A percentile compares a stretch with the other conserved stretches of the same genome.
phyloP scores from a whole-genome alignment of 64 coral and sea anemone species.

The Montipora efflorescens region DNA sequence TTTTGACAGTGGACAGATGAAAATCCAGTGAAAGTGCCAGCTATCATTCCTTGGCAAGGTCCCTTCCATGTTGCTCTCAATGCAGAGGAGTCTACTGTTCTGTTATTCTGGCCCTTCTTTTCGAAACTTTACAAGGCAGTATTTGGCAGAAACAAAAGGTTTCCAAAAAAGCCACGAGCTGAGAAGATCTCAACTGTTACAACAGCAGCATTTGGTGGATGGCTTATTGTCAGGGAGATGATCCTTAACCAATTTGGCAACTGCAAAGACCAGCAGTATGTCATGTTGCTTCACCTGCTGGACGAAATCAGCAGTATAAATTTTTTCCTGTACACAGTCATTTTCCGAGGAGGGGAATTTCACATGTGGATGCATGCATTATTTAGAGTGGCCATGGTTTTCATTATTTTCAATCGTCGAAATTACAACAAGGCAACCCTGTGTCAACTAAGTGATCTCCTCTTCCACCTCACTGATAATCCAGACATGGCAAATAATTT shows the following conservation, averaged over 20 bases:
- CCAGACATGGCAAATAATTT: neutral
- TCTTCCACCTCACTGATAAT: constrained; percentile 38
- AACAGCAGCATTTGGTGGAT: constrained; percentile 61
- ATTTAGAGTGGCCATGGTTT: constrained; percentile 5
- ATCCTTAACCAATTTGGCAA: constrained; percentile 50
- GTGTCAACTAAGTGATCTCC: constrained; percentile 47
- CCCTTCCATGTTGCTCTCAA: constrained; percentile 51
- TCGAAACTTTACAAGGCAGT: constrained; percentile 27
- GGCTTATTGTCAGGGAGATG: constrained; percentile 56
- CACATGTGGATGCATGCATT: too few relatives aligned
- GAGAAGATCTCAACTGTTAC: constrained; percentile 32
- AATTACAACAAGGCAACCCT: constrained; percentile 70
- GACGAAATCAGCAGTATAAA: too few relatives aligned
- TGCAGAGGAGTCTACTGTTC: constrained; percentile 20
- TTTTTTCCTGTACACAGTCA: too few relatives aligned
- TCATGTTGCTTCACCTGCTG: neutral
- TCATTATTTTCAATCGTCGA: constrained; percentile 17
- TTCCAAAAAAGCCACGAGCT: constrained; percentile 51
- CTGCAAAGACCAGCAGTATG: constrained; percentile 38
- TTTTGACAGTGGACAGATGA: constrained; percentile 28
- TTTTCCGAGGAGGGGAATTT: too few relatives aligned
- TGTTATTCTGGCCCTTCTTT: constrained; percentile 20
- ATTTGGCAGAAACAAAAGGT: constrained; percentile 15
- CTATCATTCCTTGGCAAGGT: constrained; percentile 54
- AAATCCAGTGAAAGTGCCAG: neutral